Base-by-base conservation (phyloP, 1,140 invertebrate genomes). In the Colletes gigas region DNA sequence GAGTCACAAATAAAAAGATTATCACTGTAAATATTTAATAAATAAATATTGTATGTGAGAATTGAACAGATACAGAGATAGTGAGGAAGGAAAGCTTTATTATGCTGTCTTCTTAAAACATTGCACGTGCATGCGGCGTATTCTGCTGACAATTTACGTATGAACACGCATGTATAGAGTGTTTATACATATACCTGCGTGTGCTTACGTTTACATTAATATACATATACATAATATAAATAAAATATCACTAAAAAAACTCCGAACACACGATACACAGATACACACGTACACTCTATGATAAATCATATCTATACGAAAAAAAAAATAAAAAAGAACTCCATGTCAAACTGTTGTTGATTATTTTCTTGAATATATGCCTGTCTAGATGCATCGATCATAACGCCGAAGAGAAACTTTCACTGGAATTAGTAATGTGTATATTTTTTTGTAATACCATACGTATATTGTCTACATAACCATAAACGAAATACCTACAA, bases 291-390 rank as follows among this genome's bases (percentile, higher is more conserved):
- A 88, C 82, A 85, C 83, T 84, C 78, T 89, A 89, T 89, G 74
- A 88, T 88, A 86, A 88, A 89, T 86, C 87, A 89, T 89, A 88
- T 89, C 86, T 89, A 89, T 85, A 78, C 81, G 69, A 79, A 85
- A 83, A 88, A 88, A 86, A 79, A 71, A 88, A 87, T 83, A 85
- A 86, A 87, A 86, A 88, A 84, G 78, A 89, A 87, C 85, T 90
- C 83, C 82, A 88, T 88, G 84, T 81, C 71, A 76, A 82, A 78
- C 67, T 62, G 69, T 72, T 82, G 55, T 83, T 69, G 47, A 50
- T 81, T 79, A 74, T 67, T 77, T 79, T 76, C 74, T 78, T 30
- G 60, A 71, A 66, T 75, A 67, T 83, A 54, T 55, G 52, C 66
- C 74, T 77, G 59, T 78, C 66, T 76, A 80, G 21, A 54, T 67